These are phyloP conservation scores for Zele albiditarsus DNA, from an alignment of 2,888 invertebrate species.

Conservation along the genomic window DNA sequence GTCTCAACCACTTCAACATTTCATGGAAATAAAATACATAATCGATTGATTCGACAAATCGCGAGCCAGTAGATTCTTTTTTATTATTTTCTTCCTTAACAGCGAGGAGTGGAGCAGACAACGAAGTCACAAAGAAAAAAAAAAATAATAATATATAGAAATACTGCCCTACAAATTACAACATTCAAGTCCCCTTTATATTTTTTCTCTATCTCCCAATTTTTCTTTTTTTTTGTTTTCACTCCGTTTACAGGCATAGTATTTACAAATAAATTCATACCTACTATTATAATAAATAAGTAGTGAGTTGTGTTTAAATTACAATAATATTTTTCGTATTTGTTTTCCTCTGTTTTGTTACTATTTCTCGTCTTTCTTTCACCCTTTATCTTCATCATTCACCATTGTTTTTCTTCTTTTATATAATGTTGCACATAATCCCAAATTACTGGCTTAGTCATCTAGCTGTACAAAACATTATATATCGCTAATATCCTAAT, in stretches of 20 bases:
- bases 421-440: constrained; percentile 72
- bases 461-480: constrained; percentile 72
- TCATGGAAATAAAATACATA: constrained; percentile 40
- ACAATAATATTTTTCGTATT: constrained; percentile 64
- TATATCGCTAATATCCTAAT: constrained; percentile 66
- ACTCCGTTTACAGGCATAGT: constrained; percentile 61
- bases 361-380: background rate
- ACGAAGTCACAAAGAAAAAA: background rate
- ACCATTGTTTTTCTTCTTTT: constrained; percentile 48
- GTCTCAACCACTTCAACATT: constrained; percentile 34
- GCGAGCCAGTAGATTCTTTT: background rate
- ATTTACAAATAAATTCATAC: constrained; percentile 69
- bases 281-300: constrained; percentile 63
- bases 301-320: constrained; percentile 64
- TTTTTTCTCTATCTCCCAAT: constrained; percentile 39
- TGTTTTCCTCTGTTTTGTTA: constrained; percentile 33
- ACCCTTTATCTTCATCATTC: background rate
- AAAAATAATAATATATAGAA: constrained; percentile 43
- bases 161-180: constrained; percentile 53
- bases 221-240: constrained; percentile 39
- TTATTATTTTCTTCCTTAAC: background rate
- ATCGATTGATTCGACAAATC: background rate
- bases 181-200: constrained; percentile 50
- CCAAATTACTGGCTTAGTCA: constrained; percentile 70
- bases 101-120: background rate